Evolutionary conservation across 2,888 invertebrate species (phyloP).

Genomic region (Acanthacorydalis orientalis): DNA sequence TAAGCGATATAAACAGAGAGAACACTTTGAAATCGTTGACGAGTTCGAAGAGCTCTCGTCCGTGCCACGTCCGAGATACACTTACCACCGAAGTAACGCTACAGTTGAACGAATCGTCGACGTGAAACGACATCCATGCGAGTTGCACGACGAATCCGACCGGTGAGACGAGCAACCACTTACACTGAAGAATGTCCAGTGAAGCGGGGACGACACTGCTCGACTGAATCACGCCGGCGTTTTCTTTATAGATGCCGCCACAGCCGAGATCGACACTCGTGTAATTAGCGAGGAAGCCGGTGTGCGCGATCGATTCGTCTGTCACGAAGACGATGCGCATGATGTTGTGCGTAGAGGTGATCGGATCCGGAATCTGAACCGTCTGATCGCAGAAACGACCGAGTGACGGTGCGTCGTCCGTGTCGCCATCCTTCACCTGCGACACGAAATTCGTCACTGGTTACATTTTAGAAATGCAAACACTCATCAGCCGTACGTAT

Average conservation of each 20-base stretch:
- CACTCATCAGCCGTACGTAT: too few species aligned
- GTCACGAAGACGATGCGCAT: constrained; percentile 27
- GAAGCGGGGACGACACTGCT: too few species aligned
- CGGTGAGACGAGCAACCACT: constrained; percentile 63
- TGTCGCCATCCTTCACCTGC: constrained; percentile 54
- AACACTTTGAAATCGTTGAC: too few species aligned
- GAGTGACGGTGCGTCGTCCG: constrained; percentile 41
- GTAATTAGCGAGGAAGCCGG: constrained; percentile 64
- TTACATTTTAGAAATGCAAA: too few species aligned
- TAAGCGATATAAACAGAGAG: too few species aligned
- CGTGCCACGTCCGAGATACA: constrained; percentile 25
- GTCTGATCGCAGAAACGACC: constrained; percentile 49
- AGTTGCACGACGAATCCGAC: constrained; percentile 49
- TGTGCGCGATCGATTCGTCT: constrained; percentile 35
- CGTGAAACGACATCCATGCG: constrained; percentile 52
- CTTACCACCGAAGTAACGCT: constrained; percentile 58
- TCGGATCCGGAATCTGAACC: constrained; percentile 32
- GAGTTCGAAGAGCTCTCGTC: too few species aligned
- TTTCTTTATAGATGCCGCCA: constrained; percentile 50
- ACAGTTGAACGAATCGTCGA: constrained; percentile 41
- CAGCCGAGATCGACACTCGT: constrained; percentile 47
- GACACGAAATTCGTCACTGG: too few species aligned
- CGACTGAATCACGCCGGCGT: constrained; percentile 44
- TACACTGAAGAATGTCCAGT: constrained; percentile 40
- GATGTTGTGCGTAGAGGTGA: constrained; percentile 54